Evolutionary conservation across 2,888 invertebrate species (phyloP), one percentile per base, ranked within the genome.

Genomic region (Pachliopta kotzebuea): DNA sequence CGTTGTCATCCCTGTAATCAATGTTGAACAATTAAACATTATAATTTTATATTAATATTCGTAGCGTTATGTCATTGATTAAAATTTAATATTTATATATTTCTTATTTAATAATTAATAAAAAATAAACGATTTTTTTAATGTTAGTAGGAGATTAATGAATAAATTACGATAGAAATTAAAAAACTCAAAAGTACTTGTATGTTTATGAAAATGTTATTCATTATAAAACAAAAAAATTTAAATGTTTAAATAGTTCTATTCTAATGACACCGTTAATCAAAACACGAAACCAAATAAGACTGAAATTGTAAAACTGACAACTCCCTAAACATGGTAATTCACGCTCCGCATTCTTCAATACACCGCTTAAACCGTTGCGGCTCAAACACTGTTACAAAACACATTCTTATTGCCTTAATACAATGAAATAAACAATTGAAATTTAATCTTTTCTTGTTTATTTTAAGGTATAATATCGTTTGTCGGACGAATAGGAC

Each of bases 331-430:
- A 91, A 78, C 88, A 87, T 84, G 85, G 87, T 88, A 89, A 89
- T 90, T 89, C 88, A 88, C 88, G 85, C 86, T 85, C 81, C 80
- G 85, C 90, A 90, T 90, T 91, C 89, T 90, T 90, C 84, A 84
- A 89, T 90, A 90, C 86, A 85, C 79, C 79, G 80, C 79, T 82
- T 79, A 78, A 83, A 81, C 80, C 78, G 81, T 83, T 81, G 81
- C 74, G 74, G 76, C 79, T 77, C 83, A 78, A 87, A 88, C 87
- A 86, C 80, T 65, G 53, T 77, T 75, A 79, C 77, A 81, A 77
- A 83, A 78, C 78, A 80, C 78, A 86, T 84, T 84, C 80, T 81
- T 81, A 83, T 83, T 83, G 79, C 83, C 79, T 76, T 79, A 78
- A 82, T 82, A 84, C 75, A 71, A 69, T 2, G 37, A 45, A 50